phyloP scores from a whole-genome alignment of 2,797 vertebrate species.

The Acanthornis magna region DNA sequence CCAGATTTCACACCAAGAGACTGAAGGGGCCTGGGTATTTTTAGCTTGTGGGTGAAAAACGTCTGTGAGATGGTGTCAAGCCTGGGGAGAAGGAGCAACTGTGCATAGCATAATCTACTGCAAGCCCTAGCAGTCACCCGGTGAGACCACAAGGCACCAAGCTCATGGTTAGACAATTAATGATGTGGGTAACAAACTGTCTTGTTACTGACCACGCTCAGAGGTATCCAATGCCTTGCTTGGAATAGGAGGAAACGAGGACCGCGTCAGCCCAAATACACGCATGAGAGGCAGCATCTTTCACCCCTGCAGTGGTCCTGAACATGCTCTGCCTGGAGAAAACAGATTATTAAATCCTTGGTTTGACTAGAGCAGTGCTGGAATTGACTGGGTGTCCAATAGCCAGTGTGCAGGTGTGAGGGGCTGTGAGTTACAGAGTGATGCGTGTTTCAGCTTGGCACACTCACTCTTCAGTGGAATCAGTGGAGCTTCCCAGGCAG shows the following conservation, averaged over 20 bases:
- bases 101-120: accelerated
- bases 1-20: background rate
- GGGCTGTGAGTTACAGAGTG: background rate
- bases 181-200: background rate
- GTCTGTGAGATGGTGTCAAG: background rate
- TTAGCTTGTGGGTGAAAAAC: background rate
- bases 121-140: background rate
- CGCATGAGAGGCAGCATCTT: background rate
- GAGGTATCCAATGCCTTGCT: background rate
- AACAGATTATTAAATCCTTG: background rate
- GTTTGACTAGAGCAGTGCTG: background rate
- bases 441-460: background rate
- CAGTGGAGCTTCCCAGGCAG: background rate
- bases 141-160: background rate
- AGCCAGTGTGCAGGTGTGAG: background rate
- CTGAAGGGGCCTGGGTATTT: background rate
- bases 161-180: background rate
- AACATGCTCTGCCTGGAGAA: background rate
- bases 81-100: background rate
- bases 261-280: accelerated
- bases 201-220: background rate
- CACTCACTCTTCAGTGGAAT: background rate
- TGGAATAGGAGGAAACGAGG: background rate
- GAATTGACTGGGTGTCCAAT: background rate
- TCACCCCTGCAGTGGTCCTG: background rate